Evolutionary conservation across 2,113 vertebrate species (phyloP), one percentile per base, ranked within the genome.

Genomic region (Lutjanus erythropterus): DNA sequence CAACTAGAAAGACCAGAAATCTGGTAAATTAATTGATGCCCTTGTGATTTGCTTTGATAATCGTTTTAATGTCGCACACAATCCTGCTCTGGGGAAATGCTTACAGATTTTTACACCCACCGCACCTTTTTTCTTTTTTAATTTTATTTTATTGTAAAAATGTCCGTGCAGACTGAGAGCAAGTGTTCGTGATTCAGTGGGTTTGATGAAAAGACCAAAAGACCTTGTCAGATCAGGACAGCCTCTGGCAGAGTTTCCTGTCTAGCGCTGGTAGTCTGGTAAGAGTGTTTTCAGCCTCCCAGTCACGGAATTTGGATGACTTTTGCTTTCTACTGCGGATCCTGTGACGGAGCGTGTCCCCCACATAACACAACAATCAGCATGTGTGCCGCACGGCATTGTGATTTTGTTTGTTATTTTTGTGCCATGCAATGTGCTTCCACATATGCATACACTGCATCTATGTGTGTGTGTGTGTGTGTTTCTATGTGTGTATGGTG

Each of bases 181-280:
- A 12, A 12, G 23, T 27, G 52, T 80, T 84, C 25, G 9, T 83
- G 86, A 80, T 80, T 69, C 70, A 65, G 37, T 49, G 35, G 58
- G 61, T 68, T 68, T 66, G 68, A 86, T 55, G 80, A 76, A 75
- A 56, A 60, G 72, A 79, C 61, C 70, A 53, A 64, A 76, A 60
- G 81, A 84, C 71, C 83, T 89, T 87, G 88, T 87, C 83, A 68
- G 83, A 87, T 82, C 65, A 86, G 66, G 2, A 55, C 87, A 76
- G 86, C 82, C 88, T 80, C 83, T 83, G 75, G 78, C 80, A 33
- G 60, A 79, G 42, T 60, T 84, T 82, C 78, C 78, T 72, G 69
- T 84, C 80, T 82, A 5, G 64, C 0, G 47, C 64, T 79, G 81
- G 82, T 84, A n/a, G 75, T 71, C 82, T 87, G 56, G 77, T 68